Percentiles rank a stretch among this genome's conserved stretches.
Conservation (phyloP, 2,113 vertebrate genomes). For the Lampris incognitus region DNA sequence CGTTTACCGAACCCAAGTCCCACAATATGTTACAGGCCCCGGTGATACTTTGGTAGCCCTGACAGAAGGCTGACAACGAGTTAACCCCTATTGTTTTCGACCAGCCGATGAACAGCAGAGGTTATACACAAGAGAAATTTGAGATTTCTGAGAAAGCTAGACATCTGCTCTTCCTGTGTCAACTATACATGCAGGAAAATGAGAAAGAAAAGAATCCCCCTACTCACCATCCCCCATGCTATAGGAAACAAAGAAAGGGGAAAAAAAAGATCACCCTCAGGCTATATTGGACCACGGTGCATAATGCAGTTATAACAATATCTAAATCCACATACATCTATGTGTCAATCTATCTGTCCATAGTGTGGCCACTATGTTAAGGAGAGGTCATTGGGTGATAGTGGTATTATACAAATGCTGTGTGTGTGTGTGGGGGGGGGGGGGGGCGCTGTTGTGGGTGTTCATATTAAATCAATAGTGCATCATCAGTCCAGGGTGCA, state of each 20-base stretch:
- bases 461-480: conserved; percentile 61
- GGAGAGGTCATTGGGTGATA: conserved; percentile 48
- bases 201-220: no score
- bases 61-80: neutral
- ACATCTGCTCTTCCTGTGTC: no score
- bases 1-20: neutral
- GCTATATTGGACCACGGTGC: conserved; percentile 13
- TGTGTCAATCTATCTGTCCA: conserved; percentile 9
- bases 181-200: no score
- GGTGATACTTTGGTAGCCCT: neutral
- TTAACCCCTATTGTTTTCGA: no score
- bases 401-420: conserved; percentile 31
- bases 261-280: neutral
- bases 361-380: conserved; percentile 33
- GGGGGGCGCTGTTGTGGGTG: neutral
- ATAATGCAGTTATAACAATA: neutral
- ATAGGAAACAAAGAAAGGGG: no score
- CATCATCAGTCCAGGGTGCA: conserved; percentile 46
- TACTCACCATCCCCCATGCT: no score
- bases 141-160: no score
- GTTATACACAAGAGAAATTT: no score
- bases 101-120: no score
- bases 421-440: conserved; percentile 1
- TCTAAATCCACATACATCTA: neutral
- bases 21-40: neutral